Evolutionary conservation across 2,888 invertebrate species (phyloP).

Genomic region (Brenthis daphne): DNA sequence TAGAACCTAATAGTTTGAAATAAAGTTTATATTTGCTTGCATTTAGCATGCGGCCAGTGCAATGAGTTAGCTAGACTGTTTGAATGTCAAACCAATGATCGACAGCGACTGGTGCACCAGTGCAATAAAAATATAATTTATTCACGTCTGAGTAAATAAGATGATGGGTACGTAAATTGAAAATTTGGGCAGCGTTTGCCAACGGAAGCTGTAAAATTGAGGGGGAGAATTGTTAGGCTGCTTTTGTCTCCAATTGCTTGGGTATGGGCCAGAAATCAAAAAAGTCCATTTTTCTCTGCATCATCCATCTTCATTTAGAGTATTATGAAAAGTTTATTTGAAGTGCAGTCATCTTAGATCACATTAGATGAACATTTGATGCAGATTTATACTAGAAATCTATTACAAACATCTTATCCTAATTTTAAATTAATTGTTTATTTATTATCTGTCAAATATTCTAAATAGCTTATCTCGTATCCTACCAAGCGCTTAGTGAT

Average conservation of each 20-base stretch:
- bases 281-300: slow-evolving; percentile 32
- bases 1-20: background rate
- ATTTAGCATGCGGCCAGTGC: slow-evolving; percentile 52
- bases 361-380: too few species aligned
- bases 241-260: slow-evolving; percentile 46
- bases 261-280: slow-evolving; percentile 41
- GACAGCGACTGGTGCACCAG: slow-evolving; percentile 67
- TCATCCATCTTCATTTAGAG: slow-evolving; percentile 29
- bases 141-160: slow-evolving; percentile 76
- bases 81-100: slow-evolving; percentile 83
- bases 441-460: too few species aligned
- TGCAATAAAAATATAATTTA: slow-evolving; percentile 80
- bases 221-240: slow-evolving; percentile 36
- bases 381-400: too few species aligned
- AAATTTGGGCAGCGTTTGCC: slow-evolving; percentile 49
- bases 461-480: background rate
- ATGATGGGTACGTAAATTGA: slow-evolving; percentile 62
- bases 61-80: slow-evolving; percentile 77
- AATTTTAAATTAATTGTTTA: too few species aligned
- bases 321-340: background rate
- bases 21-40: slow-evolving; percentile 45
- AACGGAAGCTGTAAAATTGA: slow-evolving; percentile 44
- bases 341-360: background rate
- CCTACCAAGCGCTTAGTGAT: slow-evolving; percentile 16
- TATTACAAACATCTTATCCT: too few species aligned